Evolutionary conservation across 2,888 invertebrate genomes (phyloP), one percentile per base, ranked within the genome.

Genomic region (Melanargia galathea): DNA sequence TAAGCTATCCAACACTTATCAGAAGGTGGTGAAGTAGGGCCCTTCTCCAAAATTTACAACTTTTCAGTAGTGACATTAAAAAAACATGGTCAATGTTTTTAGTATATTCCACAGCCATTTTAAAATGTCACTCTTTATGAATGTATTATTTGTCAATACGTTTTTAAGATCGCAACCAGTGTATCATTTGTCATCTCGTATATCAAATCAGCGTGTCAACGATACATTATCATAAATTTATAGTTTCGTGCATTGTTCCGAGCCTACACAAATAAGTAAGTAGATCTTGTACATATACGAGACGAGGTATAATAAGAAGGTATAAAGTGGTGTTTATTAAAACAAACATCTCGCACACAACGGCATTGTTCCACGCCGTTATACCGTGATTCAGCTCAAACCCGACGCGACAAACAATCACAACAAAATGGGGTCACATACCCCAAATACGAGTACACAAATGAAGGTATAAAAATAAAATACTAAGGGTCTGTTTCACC

Each of bases 351-450:
- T 56, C 35, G 46, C 20, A 48, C 57, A 66, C 63, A 54, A 63
- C 54, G 38, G 59, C 52, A 57, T 66, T 66, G 63, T 66, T 65
- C 45, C 60, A 43, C 24, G 56, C 35, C 35, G 46, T 33, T 48
- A 35, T 24, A 52, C 8, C 66, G 63, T 63, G 66, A 63, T 48
- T 63, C 63, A 66, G 45, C 60, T 63, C 60, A 33, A 51, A 59
- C 16, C 48, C 26, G 30, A 20, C 18, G 38, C 49, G 45, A 58
- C 62, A 54, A 62, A 58, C 57, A 35, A 10, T 59, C 24, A 56
- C 20, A 24, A 56, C 20, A 24, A 49, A 63, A 65, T 46, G 49
- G 55, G 65, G 59, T 56, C 63, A 60, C 49, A 35, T 38, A 43
- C 18, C 30, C 20, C 13, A 51, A 51, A n/a, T n/a, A n/a, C n/a